A percentile compares a stretch with the other conserved stretches of the same genome.
These are phyloP conservation scores for Myotis myotis DNA, from an alignment of 2,797 vertebrate species.

Conservation along the genomic window DNA sequence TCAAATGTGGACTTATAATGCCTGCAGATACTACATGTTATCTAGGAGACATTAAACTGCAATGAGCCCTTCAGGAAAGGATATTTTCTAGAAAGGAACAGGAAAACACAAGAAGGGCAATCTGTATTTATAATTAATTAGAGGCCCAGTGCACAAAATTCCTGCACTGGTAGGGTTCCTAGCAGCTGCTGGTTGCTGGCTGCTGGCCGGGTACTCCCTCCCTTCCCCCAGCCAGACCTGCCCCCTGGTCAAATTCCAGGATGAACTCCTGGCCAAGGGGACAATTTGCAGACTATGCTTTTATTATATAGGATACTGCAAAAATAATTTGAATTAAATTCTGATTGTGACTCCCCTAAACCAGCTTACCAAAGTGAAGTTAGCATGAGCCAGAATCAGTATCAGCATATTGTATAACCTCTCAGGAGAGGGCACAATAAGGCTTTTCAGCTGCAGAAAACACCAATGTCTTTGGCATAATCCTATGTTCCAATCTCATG, in stretches of 20 bases:
- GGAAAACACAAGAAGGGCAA: background rate
- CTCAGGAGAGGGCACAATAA: background rate
- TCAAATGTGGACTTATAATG: background rate
- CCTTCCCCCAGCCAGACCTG: too few relatives aligned
- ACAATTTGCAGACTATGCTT: too few relatives aligned
- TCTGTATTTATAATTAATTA: slow-evolving; percentile 13
- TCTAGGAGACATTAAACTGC: background rate
- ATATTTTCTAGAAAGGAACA: background rate
- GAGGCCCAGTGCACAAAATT: too few relatives aligned
- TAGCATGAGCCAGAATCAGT: background rate
- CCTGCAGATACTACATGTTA: background rate
- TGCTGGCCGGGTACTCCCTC: too few relatives aligned
- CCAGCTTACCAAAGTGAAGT: background rate
- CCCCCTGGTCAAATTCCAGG: too few relatives aligned
- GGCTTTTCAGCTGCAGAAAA: background rate
- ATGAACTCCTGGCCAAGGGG: too few relatives aligned
- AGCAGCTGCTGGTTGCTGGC: too few relatives aligned
- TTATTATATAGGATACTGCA: background rate
- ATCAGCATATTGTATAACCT: background rate
- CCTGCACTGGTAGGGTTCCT: too few relatives aligned
- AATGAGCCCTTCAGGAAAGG: background rate
- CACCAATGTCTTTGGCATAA: background rate
- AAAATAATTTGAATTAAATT: background rate
- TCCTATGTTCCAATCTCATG: background rate
- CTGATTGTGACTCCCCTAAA: background rate